These are phyloP conservation scores for Platanista minor DNA, from an alignment of 2,113 vertebrate species.

Conservation along the genomic window DNA sequence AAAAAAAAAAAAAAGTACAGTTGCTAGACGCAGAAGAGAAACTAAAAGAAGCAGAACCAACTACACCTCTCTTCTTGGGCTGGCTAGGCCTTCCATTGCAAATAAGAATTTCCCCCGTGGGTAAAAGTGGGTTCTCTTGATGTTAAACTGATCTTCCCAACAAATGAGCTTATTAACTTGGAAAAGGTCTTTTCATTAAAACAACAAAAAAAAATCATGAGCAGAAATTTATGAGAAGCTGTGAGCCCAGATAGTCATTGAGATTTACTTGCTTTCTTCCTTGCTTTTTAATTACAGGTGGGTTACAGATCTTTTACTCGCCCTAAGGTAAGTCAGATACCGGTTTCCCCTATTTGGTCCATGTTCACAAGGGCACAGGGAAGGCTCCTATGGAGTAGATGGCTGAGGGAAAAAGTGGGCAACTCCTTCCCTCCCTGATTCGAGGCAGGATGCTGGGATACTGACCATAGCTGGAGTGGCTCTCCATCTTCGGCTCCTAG, in stretches of 20 bases:
- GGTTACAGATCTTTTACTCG: not conserved
- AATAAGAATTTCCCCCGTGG: not conserved
- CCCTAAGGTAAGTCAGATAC: not conserved
- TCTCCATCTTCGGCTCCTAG: not conserved
- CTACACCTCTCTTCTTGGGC: not conserved
- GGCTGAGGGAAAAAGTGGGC: not conserved
- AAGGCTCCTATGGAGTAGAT: not conserved
- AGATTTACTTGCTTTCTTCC: not conserved
- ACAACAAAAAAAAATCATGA: not conserved
- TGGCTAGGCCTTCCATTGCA: not conserved
- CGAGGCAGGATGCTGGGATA: not conserved
- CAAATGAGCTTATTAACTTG: not conserved
- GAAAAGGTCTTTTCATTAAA: not conserved
- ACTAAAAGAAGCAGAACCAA: not conserved
- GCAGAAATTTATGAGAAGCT: not conserved
- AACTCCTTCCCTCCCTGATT: not conserved
- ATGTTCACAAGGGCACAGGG: not conserved
- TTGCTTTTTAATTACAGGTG: not conserved
- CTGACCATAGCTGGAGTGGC: not conserved
- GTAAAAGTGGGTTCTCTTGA: not conserved
- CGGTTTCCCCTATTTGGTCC: not conserved
- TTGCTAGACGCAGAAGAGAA: slow-evolving; percentile 36
- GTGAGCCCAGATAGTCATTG: not conserved
- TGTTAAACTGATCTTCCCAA: not conserved
- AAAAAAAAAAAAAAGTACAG: slow-evolving; percentile 33